A percentile compares a stretch with the other conserved stretches of the same genome.
These are phyloP conservation scores for Panurus biarmicus DNA, from an alignment of 2,113 vertebrate species.

Conservation along the genomic window DNA sequence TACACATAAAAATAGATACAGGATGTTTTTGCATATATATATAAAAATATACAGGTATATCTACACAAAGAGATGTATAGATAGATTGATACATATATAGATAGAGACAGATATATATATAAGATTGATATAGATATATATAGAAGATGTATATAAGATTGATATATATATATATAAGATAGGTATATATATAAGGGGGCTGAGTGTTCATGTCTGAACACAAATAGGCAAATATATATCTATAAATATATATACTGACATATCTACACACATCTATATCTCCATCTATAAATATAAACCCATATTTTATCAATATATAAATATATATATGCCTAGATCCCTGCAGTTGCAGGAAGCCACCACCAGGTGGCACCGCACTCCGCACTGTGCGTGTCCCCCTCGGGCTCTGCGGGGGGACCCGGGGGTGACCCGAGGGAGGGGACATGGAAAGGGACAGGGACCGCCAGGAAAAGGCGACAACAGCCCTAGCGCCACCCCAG, in stretches of 20 bases:
- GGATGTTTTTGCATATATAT: not conserved
- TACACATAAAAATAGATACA: not conserved
- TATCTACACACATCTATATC: not conserved
- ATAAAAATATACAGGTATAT: not conserved
- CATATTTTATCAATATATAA: not conserved
- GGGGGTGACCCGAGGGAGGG: not conserved
- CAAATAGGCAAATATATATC: no score
- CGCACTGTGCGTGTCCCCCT: not conserved
- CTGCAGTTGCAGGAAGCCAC: not conserved
- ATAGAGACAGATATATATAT: no score
- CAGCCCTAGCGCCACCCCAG: not conserved
- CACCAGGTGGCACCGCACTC: not conserved
- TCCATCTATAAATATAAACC: no score
- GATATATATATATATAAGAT: not conserved
- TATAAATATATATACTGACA: not conserved
- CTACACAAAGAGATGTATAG: not conserved
- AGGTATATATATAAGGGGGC: not conserved
- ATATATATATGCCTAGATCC: fast-evolving
- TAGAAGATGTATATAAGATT: no score
- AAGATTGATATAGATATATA: no score
- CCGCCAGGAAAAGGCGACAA: not conserved
- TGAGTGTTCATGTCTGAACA: not conserved
- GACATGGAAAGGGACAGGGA: not conserved
- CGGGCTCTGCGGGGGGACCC: not conserved
- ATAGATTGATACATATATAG: no score